Base-by-base conservation (phyloP, 2,113 vertebrate genomes). In the Anseranas semipalmata region DNA sequence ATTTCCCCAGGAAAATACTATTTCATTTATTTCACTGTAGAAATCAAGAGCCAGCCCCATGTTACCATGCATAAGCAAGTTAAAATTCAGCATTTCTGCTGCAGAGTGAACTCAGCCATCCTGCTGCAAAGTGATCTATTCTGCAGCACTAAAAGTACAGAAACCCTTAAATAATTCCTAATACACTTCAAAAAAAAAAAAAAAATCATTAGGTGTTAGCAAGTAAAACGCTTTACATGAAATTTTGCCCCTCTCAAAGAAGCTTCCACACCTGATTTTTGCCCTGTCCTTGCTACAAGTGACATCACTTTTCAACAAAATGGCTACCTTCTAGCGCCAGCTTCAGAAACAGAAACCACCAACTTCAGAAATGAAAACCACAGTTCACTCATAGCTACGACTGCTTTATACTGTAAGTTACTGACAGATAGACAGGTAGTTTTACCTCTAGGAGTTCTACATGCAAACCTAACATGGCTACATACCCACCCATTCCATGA, bases 311-410 rank as follows among this genome's bases (percentile, higher is more conserved):
- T 19, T 28, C 89, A 93, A 60, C 76, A 92, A 93, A 85, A 89
- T 78, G 79, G 81, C 73, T 82, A 62, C 81, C 16, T 55, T 39
- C 60, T 63, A 80, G n/a, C 86, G 80, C 27, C 27, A 62, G 65
- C 24, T 68, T 78, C 70, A 94, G 78, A 94, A 95, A 88, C 48
- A 87, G 87, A 88, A 96, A 89, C 90, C 52, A 96, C 46, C 30
- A 41, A 82, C 46, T 93, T 79, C 24, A 68, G 52, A 94, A 93
- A 73, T 56, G 59, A 89, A 91, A 94, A 24, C 59, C 77, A 94
- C 67, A 89, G 80, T 12, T 89, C 67, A 28, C 33, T 86, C 75
- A 32, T 63, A 93, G 88, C 48, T 87, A 75, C 52, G 46, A 62
- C 20, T 53, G 66, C 53, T 89, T 90, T 76, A 58, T 82, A 62